Base-by-base conservation (phyloP, 1,140 invertebrate genomes). In the Ephestia elutella region DNA sequence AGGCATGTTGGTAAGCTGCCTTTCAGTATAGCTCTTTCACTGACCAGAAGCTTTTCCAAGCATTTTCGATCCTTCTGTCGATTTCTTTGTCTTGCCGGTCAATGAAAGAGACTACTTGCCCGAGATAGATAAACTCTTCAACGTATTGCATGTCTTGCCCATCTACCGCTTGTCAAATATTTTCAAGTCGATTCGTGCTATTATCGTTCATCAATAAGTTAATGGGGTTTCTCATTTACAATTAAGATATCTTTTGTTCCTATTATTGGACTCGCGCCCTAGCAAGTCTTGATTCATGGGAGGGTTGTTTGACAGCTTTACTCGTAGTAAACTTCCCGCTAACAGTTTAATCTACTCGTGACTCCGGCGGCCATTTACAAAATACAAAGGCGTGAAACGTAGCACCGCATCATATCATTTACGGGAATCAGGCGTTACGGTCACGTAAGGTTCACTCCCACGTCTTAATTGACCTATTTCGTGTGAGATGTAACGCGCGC, bases 381-480 rank as follows among this genome's bases (percentile, higher is more conserved):
- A 66, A 70, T 66, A 74, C 71, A 75, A 76, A 82, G 80, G 81
- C 75, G 83, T 86, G 80, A 84, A 86, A 86, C 75, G 70, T 73
- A 70, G 75, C 78, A 82, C 77, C 67, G 74, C 65, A 62, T 65
- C 66, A 57, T 81, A 78, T 86, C 80, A 44, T 62, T 62, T 57
- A 53, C 60, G 32, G 59, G 59, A 70, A 84, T 85, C 80, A 72
- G 72, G 82, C 80, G 82, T 83, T 74, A 86, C 80, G 78, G 82
- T 87, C 84, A 87, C 82, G 84, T 83, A 72, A 66, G 63, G 60
- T 62, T 78, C 82, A 84, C 84, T 87, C 84, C 82, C 82, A 86
- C 84, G 84, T 86, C 82, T 83, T 87, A 87, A 87, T 87, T 86
- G 84, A 84, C 82, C 84, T 75, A 84, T 85, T 87, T 84, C 77